These are phyloP conservation scores for Drosophila pallidifrons DNA, from an alignment of 1,140 invertebrate species.

Conservation along the genomic window DNA sequence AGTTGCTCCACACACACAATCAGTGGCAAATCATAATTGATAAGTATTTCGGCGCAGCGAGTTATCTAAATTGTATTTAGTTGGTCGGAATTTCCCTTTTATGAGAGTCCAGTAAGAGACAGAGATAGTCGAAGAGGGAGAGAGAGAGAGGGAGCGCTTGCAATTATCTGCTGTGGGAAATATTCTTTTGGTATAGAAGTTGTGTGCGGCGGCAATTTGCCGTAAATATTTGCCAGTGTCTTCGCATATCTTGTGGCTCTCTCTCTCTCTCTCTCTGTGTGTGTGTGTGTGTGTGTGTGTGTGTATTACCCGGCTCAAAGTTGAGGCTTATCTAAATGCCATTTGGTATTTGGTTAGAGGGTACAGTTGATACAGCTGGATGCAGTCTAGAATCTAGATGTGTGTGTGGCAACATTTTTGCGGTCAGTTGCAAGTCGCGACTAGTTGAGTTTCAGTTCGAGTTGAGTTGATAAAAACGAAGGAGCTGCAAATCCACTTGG, in stretches of 20 bases:
- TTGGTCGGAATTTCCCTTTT: constrained; percentile 23
- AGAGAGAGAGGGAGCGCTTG: background rate
- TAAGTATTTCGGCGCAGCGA: background rate
- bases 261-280: background rate
- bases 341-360: constrained; percentile 48
- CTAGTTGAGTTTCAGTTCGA: constrained; percentile 1
- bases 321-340: constrained; percentile 75
- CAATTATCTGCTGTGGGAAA: constrained; percentile 37
- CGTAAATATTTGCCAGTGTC: constrained; percentile 48
- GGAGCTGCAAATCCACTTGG: constrained; percentile 69
- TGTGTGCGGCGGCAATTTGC: constrained; percentile 9
- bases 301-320: constrained; percentile 25
- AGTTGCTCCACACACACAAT: constrained; percentile 6
- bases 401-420: constrained; percentile 20
- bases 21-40: constrained; percentile 18
- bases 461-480: constrained; percentile 37
- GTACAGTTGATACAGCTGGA: constrained; percentile 43
- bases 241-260: constrained; percentile 33
- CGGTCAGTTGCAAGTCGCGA: constrained; percentile 25
- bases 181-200: constrained; percentile 32
- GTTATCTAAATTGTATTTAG: constrained; percentile 32
- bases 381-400: constrained; percentile 40
- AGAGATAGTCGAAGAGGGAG: background rate
- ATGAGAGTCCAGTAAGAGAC: background rate
- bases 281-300: constrained; percentile 1